These are phyloP conservation scores for Tamandua tetradactyla DNA, from an alignment of 2,797 vertebrate species.

Conservation along the genomic window DNA sequence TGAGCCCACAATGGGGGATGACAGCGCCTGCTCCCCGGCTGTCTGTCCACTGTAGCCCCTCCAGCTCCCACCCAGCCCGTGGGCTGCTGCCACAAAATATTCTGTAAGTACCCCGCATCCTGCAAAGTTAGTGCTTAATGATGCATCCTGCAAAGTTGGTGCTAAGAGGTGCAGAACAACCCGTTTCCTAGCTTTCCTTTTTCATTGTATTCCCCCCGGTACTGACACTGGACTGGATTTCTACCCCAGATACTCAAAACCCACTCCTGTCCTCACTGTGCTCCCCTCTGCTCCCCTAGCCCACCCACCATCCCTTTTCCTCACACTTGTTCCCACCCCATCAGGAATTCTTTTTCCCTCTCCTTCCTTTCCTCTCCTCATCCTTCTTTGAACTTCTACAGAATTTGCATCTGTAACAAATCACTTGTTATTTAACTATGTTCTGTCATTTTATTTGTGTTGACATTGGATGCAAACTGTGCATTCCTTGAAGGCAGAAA, in stretches of 20 bases:
- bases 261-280: rapidly evolving
- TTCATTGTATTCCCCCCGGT: rapidly evolving
- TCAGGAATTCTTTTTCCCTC: background rate
- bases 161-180: background rate
- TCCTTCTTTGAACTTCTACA: constrained; percentile 2
- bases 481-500: background rate
- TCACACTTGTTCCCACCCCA: background rate
- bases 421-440: constrained; percentile 24
- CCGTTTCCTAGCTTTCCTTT: background rate
- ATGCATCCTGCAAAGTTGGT: rapidly evolving
- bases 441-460: constrained; percentile 33
- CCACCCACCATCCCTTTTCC: rapidly evolving
- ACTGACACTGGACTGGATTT: background rate
- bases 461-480: constrained; percentile 52
- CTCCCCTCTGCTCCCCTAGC: rapidly evolving
- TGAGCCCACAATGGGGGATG: rapidly evolving
- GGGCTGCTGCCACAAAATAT: background rate
- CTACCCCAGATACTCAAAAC: background rate
- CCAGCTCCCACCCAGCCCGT: rapidly evolving
- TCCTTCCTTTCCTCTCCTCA: background rate
- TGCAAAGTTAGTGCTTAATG: too few relatives aligned
- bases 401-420: constrained; percentile 55
- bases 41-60: too few relatives aligned
- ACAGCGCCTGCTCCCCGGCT: background rate
- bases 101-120: background rate